Percentiles rank a stretch among this genome's conserved stretches.
These are phyloP conservation scores for Kradibia gibbosae DNA, from an alignment of 1,140 invertebrate species.

Conservation along the genomic window DNA sequence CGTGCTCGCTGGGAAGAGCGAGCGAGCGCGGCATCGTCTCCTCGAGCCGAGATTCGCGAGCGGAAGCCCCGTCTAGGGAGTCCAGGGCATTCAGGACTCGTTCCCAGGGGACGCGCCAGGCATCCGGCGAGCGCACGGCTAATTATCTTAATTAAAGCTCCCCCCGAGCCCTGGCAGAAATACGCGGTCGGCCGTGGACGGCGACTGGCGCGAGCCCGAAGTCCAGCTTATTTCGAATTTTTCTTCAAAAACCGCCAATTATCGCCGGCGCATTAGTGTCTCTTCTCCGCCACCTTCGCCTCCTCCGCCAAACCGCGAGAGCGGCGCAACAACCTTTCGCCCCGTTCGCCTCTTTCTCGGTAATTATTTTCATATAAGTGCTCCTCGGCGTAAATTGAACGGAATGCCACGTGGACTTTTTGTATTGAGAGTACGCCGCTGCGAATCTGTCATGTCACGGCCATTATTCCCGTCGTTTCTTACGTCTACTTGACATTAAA, in stretches of 20 bases:
- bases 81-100: slow-evolving; percentile 47
- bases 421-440: neutral
- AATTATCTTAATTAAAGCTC: slow-evolving; percentile 72
- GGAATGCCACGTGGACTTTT: slow-evolving; percentile 26
- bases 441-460: neutral
- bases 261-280: slow-evolving; percentile 46
- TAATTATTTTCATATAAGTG: slow-evolving; percentile 34
- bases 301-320: neutral
- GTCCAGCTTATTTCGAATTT: neutral
- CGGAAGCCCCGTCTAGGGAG: neutral
- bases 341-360: neutral
- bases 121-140: slow-evolving; percentile 63
- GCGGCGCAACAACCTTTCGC: slow-evolving; percentile 27
- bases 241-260: slow-evolving; percentile 50
- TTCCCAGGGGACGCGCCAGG: slow-evolving; percentile 61
- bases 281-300: neutral
- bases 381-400: slow-evolving; percentile 33
- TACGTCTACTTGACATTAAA: neutral
- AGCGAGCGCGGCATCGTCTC: neutral
- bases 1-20: neutral
- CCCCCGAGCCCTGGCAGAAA: slow-evolving; percentile 14
- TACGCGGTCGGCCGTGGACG: slow-evolving; percentile 43
- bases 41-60: neutral
- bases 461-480: neutral
- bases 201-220: slow-evolving; percentile 35